Conservation (phyloP, 2,888 invertebrate genomes). For the Ichneumoninae sp. region DNA sequence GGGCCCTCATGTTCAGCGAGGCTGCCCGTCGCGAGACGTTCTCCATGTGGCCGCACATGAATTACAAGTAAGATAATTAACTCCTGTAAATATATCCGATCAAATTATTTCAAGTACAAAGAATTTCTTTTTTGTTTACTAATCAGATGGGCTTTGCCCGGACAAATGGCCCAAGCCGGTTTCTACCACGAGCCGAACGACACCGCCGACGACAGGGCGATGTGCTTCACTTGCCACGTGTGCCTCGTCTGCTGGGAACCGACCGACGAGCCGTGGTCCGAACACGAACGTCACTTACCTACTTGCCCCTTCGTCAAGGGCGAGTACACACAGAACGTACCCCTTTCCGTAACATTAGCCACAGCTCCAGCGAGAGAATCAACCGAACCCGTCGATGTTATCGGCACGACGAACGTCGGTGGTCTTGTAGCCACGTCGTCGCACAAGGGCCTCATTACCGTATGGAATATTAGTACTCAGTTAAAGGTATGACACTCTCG, state of each 20-base stretch:
- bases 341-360: conserved; percentile 88
- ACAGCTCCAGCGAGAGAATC: conserved; percentile 85
- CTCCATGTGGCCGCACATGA: conserved; percentile 98
- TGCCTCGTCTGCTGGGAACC: conserved; percentile 99
- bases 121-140: conserved; percentile 40
- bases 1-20: conserved; percentile 95
- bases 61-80: conserved; percentile 90
- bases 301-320: conserved; percentile 97
- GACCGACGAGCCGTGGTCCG: conserved; percentile 98
- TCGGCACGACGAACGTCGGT: conserved; percentile 81
- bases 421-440: conserved; percentile 85
- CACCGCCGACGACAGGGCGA: conserved; percentile 96
- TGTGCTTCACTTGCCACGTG: conserved; percentile 98
- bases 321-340: conserved; percentile 97
- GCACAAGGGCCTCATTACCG: conserved; percentile 87
- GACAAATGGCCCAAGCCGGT: conserved; percentile 98
- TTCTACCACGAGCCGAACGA: conserved; percentile 97
- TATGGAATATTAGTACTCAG: conserved; percentile 94
- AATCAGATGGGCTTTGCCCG: conserved; percentile 95
- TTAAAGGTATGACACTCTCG: conserved; percentile 84
- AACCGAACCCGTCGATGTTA: conserved; percentile 78
- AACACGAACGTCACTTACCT: conserved; percentile 97
- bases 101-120: conserved; percentile 3
- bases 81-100: background rate
- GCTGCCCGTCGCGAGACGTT: conserved; percentile 96